These are phyloP conservation scores for Peucedramus taeniatus DNA, from an alignment of 2,113 vertebrate species.

Conservation along the genomic window DNA sequence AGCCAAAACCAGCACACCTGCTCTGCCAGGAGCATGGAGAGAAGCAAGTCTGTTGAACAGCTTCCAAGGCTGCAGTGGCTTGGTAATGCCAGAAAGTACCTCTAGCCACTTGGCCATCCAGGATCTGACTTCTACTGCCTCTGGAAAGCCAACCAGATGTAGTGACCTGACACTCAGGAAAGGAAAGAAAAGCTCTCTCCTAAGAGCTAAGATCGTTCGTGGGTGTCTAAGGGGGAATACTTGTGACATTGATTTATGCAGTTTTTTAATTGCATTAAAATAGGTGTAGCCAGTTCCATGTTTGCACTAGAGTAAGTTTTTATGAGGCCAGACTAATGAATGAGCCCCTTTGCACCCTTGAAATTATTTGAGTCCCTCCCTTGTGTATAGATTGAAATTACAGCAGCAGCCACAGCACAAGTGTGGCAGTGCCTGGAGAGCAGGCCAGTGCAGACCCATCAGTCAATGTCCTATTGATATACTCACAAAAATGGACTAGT, in stretches of 20 bases:
- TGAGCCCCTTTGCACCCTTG: neutral
- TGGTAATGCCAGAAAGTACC: neutral
- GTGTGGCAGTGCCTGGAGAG: neutral
- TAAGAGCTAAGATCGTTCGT: neutral
- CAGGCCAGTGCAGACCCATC: neutral
- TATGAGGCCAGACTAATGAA: conserved; percentile 4
- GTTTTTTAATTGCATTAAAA: conserved; percentile 9
- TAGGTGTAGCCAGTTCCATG: neutral
- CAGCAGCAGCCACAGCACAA: neutral
- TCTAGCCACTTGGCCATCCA: neutral
- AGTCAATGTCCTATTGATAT: conserved; percentile 2
- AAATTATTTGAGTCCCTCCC: neutral
- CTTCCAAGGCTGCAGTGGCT: neutral
- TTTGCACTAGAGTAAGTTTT: conserved; percentile 7
- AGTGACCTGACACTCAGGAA: neutral
- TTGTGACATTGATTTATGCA: neutral
- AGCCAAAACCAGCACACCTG: neutral
- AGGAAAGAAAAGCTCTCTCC: neutral
- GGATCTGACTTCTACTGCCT: neutral
- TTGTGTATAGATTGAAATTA: neutral
- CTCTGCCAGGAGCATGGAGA: neutral
- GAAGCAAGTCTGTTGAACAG: neutral
- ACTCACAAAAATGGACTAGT: neutral
- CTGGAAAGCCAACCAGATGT: neutral
- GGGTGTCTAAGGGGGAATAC: neutral